Conservation (phyloP, 1,140 invertebrate genomes). For the Megalonaias nervosa region DNA sequence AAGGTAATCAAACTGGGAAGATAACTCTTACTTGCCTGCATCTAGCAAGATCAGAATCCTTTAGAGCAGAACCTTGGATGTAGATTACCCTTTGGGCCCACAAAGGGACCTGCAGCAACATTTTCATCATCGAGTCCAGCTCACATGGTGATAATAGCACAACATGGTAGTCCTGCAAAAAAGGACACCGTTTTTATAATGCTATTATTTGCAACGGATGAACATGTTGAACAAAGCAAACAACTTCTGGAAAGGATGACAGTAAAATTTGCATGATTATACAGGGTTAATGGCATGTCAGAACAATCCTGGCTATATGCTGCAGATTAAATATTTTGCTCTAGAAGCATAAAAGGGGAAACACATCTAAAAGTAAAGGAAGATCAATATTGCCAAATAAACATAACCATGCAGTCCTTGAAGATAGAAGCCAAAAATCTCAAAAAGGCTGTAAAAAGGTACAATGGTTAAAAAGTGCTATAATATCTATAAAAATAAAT, state of each 20-base stretch:
- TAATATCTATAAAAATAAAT: too few species aligned
- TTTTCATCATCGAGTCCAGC: constrained; percentile 96
- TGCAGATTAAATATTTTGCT: too few species aligned
- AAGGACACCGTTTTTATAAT: background rate
- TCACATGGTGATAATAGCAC: constrained; percentile 98
- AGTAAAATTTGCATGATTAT: background rate
- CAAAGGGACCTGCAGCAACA: constrained; percentile 97
- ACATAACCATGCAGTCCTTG: too few species aligned
- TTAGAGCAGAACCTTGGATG: constrained; percentile 95
- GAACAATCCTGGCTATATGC: background rate
- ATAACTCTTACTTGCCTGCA: constrained; percentile 74
- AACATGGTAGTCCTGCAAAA: constrained; percentile 91
- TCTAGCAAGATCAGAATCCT: constrained; percentile 93
- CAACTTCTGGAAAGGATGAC: background rate
- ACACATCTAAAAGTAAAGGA: too few species aligned
- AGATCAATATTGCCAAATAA: too few species aligned
- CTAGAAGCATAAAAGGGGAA: too few species aligned
- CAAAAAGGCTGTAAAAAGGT: too few species aligned
- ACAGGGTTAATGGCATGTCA: too few species aligned
- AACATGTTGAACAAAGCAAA: background rate
- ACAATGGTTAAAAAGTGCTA: too few species aligned
- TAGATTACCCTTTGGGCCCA: constrained; percentile 99
- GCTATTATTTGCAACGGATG: background rate
- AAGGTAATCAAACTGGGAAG: background rate
- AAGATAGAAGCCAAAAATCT: too few species aligned